Evolutionary conservation across 1,140 invertebrate species (phyloP).

Genomic region (Brachionus plicatilis): DNA sequence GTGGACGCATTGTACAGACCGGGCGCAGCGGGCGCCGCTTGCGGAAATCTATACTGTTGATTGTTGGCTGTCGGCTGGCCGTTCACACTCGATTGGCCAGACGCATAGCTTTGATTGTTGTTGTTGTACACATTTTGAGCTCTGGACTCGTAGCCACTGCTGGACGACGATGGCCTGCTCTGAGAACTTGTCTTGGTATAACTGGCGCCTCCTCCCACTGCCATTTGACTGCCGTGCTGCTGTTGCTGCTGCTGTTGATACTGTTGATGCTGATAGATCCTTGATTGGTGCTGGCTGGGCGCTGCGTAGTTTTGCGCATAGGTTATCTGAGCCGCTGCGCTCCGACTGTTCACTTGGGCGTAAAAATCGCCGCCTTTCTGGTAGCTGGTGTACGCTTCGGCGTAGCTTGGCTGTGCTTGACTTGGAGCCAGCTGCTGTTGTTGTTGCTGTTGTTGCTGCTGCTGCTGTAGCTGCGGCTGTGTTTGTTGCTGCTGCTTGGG

Average conservation of each 20-base stretch:
- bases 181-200: neutral
- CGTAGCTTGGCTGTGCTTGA: neutral
- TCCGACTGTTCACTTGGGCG: neutral
- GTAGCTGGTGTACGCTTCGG: neutral
- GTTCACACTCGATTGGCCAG: neutral
- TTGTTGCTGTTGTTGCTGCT: neutral
- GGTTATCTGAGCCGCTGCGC: neutral
- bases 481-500: neutral
- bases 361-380: neutral
- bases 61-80: neutral
- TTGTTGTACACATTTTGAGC: neutral
- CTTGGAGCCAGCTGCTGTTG: neutral
- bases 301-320: neutral
- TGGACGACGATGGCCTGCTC: neutral
- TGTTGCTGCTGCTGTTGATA: neutral
- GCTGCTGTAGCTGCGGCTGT: neutral
- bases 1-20: neutral
- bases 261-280: neutral
- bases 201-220: neutral
- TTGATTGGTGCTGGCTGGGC: neutral
- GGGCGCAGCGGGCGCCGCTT: neutral
- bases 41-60: conserved; percentile 16
- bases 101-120: neutral
- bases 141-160: neutral
- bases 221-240: neutral